A percentile compares a stretch with the other conserved stretches of the same genome.
Evolutionary conservation across 2,797 vertebrate genomes (phyloP).

Genomic region (Anniella stebbinsi): DNA sequence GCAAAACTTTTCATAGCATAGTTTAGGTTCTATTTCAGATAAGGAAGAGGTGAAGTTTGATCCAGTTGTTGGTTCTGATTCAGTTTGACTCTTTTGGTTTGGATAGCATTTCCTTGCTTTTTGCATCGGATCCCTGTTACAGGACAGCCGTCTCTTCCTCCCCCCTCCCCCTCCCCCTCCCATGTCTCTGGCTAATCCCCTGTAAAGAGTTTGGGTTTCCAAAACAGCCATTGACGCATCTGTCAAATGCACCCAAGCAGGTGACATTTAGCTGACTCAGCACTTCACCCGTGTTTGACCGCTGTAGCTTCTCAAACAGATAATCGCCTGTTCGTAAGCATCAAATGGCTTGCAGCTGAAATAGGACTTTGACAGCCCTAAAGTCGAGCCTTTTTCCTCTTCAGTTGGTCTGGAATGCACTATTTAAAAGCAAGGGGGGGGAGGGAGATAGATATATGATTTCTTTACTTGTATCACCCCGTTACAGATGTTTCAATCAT

Average conservation of each 20-base stretch:
- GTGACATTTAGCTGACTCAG: conserved; percentile 58
- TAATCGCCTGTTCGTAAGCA: conserved; percentile 65
- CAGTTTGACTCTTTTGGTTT: conserved; percentile 53
- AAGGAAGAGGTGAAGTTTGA: too few species aligned
- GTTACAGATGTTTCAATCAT: background rate
- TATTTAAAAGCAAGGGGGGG: background rate
- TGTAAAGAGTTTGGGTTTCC: conserved; percentile 70
- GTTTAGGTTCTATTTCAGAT: background rate
- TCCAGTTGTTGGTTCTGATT: background rate
- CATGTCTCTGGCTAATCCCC: conserved; percentile 69
- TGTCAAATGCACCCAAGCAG: conserved; percentile 38
- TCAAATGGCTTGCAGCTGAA: conserved; percentile 50
- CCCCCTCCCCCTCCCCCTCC: conserved; percentile 54
- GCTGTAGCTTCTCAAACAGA: conserved; percentile 46
- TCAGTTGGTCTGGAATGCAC: conserved; percentile 34
- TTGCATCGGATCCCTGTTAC: conserved; percentile 24
- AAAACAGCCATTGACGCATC: conserved; percentile 63
- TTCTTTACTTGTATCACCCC: background rate
- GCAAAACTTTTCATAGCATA: background rate
- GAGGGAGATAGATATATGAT: background rate
- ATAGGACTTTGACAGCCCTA: conserved; percentile 54
- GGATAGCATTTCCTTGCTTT: background rate
- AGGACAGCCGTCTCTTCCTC: background rate
- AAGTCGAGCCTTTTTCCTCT: conserved; percentile 20
- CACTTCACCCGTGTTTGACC: conserved; percentile 26